These are phyloP conservation scores for Motacilla tschutschensis DNA, from an alignment of 2,113 vertebrate genomes.

Conservation along the genomic window DNA sequence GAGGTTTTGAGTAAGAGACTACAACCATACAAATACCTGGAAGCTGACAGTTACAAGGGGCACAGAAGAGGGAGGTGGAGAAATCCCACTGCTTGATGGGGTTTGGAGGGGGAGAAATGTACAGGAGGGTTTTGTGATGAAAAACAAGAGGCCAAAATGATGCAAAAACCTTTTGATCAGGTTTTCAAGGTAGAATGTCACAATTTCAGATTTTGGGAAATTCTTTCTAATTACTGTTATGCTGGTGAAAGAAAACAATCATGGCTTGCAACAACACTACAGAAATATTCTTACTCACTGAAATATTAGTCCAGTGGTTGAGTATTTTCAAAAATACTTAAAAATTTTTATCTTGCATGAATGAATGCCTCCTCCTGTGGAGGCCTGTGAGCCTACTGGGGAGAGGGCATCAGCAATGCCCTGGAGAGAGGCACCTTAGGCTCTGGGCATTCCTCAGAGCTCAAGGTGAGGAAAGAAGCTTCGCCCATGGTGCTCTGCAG, in stretches of 20 bases:
- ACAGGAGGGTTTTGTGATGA: fast-evolving
- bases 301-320: background rate
- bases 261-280: background rate
- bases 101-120: background rate
- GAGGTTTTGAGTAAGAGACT: background rate
- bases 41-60: background rate
- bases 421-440: too few species aligned
- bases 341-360: background rate
- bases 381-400: too few species aligned
- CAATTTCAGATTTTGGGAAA: background rate
- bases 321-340: background rate
- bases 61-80: background rate
- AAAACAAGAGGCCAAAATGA: background rate
- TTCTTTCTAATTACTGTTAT: background rate
- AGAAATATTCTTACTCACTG: background rate
- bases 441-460: too few species aligned
- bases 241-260: background rate
- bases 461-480: too few species aligned
- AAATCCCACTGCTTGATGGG: background rate
- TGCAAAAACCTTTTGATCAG: background rate
- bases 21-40: background rate
- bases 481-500: too few species aligned
- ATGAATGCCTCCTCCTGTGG: background rate
- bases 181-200: background rate
- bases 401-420: too few species aligned